A percentile compares a stretch with the other conserved stretches of the same genome.
Evolutionary conservation across 2,888 invertebrate species (phyloP).

Genomic region (Platycnemis pennipes): DNA sequence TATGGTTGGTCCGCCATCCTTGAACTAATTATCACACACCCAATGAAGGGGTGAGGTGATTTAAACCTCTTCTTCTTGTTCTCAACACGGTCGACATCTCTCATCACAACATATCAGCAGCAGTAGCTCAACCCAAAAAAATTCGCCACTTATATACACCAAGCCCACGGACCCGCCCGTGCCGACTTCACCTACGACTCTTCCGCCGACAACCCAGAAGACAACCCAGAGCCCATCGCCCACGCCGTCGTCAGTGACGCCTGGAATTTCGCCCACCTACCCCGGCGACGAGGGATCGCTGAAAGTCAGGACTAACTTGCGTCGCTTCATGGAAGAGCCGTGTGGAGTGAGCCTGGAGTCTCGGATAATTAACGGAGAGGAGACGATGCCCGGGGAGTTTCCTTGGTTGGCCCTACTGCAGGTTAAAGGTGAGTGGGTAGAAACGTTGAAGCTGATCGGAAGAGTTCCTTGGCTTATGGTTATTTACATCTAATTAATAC

Average conservation of each 20-base stretch:
- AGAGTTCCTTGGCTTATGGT: too few relatives aligned
- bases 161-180: background rate
- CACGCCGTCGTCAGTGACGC: background rate
- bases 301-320: background rate
- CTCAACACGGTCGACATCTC: too few relatives aligned
- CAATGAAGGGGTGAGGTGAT: too few relatives aligned
- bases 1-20: too few relatives aligned
- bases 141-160: background rate
- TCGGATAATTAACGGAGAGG: slow-evolving; percentile 21
- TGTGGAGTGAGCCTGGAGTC: slow-evolving; percentile 22
- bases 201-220: background rate
- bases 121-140: background rate
- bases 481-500: too few relatives aligned
- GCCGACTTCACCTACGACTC: background rate
- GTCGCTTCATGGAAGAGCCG: background rate
- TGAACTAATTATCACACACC: too few relatives aligned
- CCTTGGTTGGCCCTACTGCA: slow-evolving; percentile 34
- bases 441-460: too few relatives aligned
- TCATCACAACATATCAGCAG: too few relatives aligned
- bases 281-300: background rate
- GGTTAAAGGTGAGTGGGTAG: slow-evolving; percentile 10
- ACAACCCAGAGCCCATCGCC: background rate
- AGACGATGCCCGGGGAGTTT: slow-evolving; percentile 37
- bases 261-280: background rate
- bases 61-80: too few relatives aligned